Evolutionary conservation across 2,888 invertebrate genomes (phyloP), one percentile per base, ranked within the genome.

Genomic region (Cephus pygmeus): DNA sequence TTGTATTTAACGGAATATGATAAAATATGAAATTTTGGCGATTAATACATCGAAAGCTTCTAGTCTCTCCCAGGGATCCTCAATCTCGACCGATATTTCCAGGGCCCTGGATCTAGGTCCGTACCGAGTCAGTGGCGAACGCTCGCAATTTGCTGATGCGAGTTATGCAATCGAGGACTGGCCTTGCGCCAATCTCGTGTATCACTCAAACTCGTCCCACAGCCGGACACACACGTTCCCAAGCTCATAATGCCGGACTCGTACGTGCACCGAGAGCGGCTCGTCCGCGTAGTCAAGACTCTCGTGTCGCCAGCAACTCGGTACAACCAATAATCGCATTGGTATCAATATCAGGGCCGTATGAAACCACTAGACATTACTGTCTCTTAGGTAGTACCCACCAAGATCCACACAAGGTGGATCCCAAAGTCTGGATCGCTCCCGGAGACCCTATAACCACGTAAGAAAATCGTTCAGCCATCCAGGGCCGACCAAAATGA

Each of bases 121-220:
- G 69, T 12, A 69, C 69, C 69, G 69, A 69, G 69, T 12, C 31
- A 69, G 77, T 78, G 68, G 77, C 75, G 80, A 80, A 83, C 80
- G 82, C 80, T 79, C 31, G 76, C 80, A 79, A 82, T 83, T 76
- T 79, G 68, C 76, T 35, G 69, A 76, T 73, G 79, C 69, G 84
- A 80, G 87, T 89, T 89, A 88, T 83, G 89, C 86, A 89, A 89
- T 86, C 69, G 82, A 83, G 79, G 82, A 81, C 84, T 87, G 89
- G 89, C 89, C 89, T 89, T 89, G 89, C 86, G 88, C 88, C 88
- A 89, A 88, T 89, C 87, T 86, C 85, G 79, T 84, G 82, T 86
- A 86, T 86, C 84, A 81, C 84, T 86, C 83, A 77, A 40, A 69
- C 69, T 69, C 69, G 69, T 69, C 69, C 69, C 69, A 69, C 69